Percentiles rank a stretch among this genome's conserved stretches.
Evolutionary conservation across 2,888 invertebrate species (phyloP).

Genomic region (Alentia gelatinosa): DNA sequence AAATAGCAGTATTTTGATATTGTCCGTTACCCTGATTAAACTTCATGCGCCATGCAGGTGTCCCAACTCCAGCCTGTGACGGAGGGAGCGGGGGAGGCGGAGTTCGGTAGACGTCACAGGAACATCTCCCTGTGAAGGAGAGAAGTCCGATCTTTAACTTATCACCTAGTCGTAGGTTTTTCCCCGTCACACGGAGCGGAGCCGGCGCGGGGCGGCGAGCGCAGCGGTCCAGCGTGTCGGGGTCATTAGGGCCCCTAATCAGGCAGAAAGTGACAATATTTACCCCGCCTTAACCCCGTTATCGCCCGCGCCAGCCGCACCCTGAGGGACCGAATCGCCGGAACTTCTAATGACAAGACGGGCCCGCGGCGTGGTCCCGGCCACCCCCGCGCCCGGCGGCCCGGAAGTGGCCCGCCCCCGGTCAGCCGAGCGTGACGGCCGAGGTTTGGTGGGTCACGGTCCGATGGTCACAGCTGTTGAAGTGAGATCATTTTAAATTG

Average conservation of each 20-base stretch:
- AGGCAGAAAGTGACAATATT: neutral
- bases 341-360: neutral
- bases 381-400: neutral
- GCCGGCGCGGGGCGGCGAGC: too few relatives aligned
- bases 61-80: too few relatives aligned
- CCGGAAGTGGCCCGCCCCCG: neutral
- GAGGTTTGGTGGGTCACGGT: neutral
- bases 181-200: too few relatives aligned
- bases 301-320: neutral
- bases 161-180: too few relatives aligned
- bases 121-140: too few relatives aligned
- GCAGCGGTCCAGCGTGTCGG: neutral
- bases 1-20: too few relatives aligned
- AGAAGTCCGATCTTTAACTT: too few relatives aligned
- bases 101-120: too few relatives aligned
- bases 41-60: too few relatives aligned
- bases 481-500: neutral
- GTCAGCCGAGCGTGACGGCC: neutral
- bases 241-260: neutral
- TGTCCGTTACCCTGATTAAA: too few relatives aligned
- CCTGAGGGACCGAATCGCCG: neutral
- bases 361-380: neutral
- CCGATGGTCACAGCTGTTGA: neutral
- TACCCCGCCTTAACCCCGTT: neutral
- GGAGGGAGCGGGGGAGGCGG: too few relatives aligned